phyloP scores from a whole-genome alignment of 2,888 invertebrate genomes.

The Polylopha cassiicola region DNA sequence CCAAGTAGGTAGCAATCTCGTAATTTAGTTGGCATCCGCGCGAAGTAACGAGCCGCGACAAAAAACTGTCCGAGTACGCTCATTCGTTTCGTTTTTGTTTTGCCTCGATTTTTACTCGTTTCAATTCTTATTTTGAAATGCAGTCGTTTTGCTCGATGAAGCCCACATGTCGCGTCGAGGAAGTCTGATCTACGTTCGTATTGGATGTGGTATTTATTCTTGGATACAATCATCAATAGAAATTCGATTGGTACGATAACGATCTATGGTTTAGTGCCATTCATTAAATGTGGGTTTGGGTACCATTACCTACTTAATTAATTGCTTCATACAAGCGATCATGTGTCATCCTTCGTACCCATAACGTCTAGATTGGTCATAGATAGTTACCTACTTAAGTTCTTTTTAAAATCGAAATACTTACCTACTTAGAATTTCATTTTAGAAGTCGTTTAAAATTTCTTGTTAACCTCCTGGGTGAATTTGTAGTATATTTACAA shows the following conservation, averaged over 20 bases:
- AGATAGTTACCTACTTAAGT: too few species aligned
- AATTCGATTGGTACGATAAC: not conserved
- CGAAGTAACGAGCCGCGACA: slow-evolving; percentile 57
- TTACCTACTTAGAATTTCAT: too few species aligned
- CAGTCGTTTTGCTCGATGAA: slow-evolving; percentile 53
- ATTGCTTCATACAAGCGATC: too few species aligned
- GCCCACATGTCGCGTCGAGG: slow-evolving; percentile 48
- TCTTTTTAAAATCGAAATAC: too few species aligned
- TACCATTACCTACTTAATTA: too few species aligned
- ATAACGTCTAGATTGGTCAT: too few species aligned
- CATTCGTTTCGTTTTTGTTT: slow-evolving; percentile 41
- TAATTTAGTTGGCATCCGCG: slow-evolving; percentile 26
- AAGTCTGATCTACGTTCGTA: slow-evolving; percentile 2
- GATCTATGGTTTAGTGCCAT: too few species aligned
- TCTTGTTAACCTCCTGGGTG: too few species aligned
- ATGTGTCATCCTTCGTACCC: too few species aligned
- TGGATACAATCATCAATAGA: not conserved
- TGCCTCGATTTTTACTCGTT: slow-evolving; percentile 30
- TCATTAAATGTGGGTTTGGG: too few species aligned
- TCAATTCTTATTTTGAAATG: slow-evolving; percentile 43
- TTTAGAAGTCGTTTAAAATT: too few species aligned
- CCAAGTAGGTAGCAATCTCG: slow-evolving; percentile 19
- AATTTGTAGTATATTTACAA: too few species aligned
- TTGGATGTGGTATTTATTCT: slow-evolving; percentile 10
- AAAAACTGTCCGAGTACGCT: slow-evolving; percentile 44